Percentiles rank a stretch among this genome's conserved stretches.
Conservation (phyloP, 2,888 invertebrate genomes). For the Cryptocheilus praepositus region DNA sequence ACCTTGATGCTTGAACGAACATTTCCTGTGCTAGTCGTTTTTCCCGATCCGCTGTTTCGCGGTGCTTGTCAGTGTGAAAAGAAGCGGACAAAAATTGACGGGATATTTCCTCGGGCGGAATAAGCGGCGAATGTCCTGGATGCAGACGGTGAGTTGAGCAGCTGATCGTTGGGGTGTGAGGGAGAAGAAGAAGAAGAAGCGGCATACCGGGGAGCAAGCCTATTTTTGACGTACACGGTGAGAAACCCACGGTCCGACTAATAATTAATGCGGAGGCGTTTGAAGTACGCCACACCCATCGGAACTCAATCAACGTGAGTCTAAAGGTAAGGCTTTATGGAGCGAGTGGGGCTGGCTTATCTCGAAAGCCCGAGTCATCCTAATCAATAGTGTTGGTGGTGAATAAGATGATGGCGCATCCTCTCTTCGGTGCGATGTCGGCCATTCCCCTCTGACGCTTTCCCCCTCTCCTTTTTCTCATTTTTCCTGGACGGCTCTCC, state of each 20-base stretch:
- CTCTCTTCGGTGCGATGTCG: constrained; percentile 24
- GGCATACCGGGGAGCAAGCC: constrained; percentile 9
- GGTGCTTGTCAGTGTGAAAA: neutral
- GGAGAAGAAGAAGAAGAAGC: neutral
- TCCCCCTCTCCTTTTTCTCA: constrained; percentile 8
- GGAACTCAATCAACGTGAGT: constrained; percentile 68
- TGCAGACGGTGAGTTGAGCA: neutral
- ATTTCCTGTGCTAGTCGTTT: constrained; percentile 4
- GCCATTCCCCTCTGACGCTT: constrained; percentile 21
- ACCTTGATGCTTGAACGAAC: too few relatives aligned
- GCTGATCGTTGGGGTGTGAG: constrained; percentile 10
- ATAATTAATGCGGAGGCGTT: constrained; percentile 71
- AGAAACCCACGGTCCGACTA: constrained; percentile 52
- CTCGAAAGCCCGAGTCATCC: constrained; percentile 68
- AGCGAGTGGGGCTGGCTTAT: constrained; percentile 56
- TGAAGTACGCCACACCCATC: constrained; percentile 70
- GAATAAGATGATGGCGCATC: constrained; percentile 59
- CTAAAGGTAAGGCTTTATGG: constrained; percentile 48
- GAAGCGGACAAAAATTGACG: neutral
- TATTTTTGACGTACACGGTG: constrained; percentile 39
- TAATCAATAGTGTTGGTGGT: constrained; percentile 65
- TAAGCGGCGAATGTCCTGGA: neutral
- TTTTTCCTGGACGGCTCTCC: neutral
- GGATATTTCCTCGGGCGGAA: neutral
- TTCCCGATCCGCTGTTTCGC: neutral